These are phyloP conservation scores for Procambarus virginalis DNA, from an alignment of 1,140 invertebrate genomes.

Conservation along the genomic window DNA sequence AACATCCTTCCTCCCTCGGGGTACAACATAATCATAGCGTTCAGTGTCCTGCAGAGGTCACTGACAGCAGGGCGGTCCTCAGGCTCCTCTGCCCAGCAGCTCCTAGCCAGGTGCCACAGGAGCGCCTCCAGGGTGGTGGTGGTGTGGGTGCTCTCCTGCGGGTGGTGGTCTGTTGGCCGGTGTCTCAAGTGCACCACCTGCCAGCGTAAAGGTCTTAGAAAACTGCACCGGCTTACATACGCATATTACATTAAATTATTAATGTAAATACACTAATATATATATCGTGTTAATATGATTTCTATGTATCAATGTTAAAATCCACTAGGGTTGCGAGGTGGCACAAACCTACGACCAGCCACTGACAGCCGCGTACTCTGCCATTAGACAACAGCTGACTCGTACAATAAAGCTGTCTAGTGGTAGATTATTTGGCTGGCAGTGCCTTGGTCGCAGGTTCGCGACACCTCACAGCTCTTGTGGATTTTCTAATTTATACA, in stretches of 20 bases:
- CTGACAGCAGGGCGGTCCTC: not conserved
- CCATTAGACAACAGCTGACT: too few species aligned
- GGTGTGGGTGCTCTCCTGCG: not conserved
- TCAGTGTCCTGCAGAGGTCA: not conserved
- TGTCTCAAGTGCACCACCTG: constrained; percentile 12
- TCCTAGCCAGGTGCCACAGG: not conserved
- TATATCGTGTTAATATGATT: too few species aligned
- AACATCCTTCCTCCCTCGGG: too few species aligned
- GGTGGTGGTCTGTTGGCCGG: constrained; percentile 28
- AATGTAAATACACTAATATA: not conserved
- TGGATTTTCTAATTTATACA: too few species aligned
- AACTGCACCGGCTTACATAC: not conserved
- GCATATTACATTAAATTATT: not conserved
- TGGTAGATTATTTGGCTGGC: too few species aligned
- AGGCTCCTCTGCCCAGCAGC: constrained; percentile 16
- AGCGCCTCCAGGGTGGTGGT: constrained; percentile 8
- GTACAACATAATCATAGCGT: not conserved
- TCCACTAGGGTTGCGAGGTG: too few species aligned
- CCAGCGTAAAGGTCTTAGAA: not conserved
- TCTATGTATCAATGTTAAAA: too few species aligned
- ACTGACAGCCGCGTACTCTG: too few species aligned
- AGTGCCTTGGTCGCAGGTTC: too few species aligned
- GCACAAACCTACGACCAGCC: too few species aligned
- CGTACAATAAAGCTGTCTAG: too few species aligned
- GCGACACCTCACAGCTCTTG: too few species aligned